These are phyloP conservation scores for Patella vulgata DNA, from an alignment of 1,140 invertebrate species.

Conservation along the genomic window DNA sequence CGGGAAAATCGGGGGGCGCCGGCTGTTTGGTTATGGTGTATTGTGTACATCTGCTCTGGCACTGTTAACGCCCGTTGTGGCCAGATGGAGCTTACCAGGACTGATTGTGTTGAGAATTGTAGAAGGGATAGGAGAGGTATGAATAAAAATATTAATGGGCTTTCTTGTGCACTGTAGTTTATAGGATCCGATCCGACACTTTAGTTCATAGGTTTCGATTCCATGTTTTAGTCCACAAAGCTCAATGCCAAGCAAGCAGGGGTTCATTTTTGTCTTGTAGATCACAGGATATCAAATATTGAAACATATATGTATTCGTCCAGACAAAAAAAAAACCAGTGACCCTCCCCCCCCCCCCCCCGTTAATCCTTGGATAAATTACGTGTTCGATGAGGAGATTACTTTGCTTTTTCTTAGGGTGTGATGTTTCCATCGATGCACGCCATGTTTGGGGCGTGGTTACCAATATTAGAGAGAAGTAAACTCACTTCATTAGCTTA, in stretches of 20 bases:
- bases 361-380: no score
- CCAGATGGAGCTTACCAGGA: conserved; percentile 73
- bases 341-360: no score
- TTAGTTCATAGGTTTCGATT: no score
- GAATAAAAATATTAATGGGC: background rate
- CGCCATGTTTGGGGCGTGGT: conserved; percentile 71
- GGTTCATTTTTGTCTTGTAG: no score
- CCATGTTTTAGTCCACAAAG: no score
- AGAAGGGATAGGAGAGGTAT: conserved; percentile 87
- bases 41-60: conserved; percentile 82
- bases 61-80: conserved; percentile 80
- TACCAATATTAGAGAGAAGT: conserved; percentile 51
- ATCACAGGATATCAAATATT: no score
- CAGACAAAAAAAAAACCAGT: no score
- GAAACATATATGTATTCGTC: no score
- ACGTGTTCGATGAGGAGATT: no score
- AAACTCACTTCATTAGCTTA: conserved; percentile 52
- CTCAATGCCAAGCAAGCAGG: no score
- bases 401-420: conserved; percentile 70
- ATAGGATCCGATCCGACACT: no score
- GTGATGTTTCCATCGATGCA: conserved; percentile 90
- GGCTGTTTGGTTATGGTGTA: conserved; percentile 83
- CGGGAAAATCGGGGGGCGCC: conserved; percentile 82
- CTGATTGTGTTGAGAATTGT: conserved; percentile 81
- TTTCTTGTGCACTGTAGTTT: no score